Percentiles rank a stretch among this genome's conserved stretches.
Evolutionary conservation across 2,113 vertebrate species (phyloP).

Genomic region (Prionailurus bengalensis): DNA sequence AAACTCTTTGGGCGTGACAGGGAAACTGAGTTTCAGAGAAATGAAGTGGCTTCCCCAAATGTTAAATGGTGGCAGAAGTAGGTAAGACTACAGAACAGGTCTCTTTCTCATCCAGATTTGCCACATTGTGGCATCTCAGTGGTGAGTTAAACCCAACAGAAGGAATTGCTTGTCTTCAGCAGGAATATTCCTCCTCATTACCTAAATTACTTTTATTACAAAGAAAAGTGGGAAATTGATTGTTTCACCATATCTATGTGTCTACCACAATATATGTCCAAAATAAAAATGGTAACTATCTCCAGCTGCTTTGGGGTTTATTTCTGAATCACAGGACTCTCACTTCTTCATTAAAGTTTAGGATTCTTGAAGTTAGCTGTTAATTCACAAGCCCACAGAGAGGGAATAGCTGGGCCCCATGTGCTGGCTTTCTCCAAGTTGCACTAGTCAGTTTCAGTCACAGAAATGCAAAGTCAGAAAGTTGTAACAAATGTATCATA

Average conservation of each 20-base stretch:
- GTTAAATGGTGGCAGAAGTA: not conserved
- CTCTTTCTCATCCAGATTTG: not conserved
- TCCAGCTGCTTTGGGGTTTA: not conserved
- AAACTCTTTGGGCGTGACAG: not conserved
- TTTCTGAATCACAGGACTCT: not conserved
- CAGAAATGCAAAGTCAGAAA: not conserved
- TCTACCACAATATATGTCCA: not conserved
- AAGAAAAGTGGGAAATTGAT: not conserved
- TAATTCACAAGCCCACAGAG: not conserved
- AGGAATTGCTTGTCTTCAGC: not conserved
- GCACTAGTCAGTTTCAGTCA: not conserved
- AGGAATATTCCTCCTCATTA: not conserved
- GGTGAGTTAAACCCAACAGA: not conserved
- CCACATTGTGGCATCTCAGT: no score
- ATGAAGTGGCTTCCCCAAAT: not conserved
- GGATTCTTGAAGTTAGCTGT: not conserved
- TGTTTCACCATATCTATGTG: not conserved
- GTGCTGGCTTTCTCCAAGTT: not conserved
- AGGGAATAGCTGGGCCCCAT: fast-evolving
- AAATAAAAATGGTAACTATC: not conserved
- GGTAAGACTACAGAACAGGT: fast-evolving
- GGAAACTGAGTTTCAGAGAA: not conserved
- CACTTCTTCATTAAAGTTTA: not conserved
- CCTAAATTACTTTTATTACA: not conserved
- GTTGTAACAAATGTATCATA: not conserved